Evolutionary conservation across 2,888 invertebrate genomes (phyloP).

Genomic region (Coronaproctus castanopsis): DNA sequence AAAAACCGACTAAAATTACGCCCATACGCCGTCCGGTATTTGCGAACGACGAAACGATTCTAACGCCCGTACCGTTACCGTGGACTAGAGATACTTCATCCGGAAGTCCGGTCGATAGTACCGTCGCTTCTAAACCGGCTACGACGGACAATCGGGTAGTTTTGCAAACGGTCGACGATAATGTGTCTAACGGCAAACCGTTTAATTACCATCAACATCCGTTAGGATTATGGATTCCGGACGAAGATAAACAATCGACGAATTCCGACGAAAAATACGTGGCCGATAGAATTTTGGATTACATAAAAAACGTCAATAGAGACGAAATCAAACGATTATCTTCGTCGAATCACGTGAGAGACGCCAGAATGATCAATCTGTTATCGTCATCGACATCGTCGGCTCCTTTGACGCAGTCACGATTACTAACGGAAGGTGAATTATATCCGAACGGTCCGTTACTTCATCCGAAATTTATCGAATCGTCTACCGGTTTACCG

Average conservation of each 20-base stretch:
- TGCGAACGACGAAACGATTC: not conserved
- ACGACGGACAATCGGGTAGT: not conserved
- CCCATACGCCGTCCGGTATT: not conserved
- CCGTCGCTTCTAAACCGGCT: not conserved
- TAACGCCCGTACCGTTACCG: not conserved
- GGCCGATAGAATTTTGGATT: conserved; percentile 28
- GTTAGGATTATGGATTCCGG: conserved; percentile 9
- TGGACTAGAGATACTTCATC: no score
- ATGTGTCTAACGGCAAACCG: conserved; percentile 2
- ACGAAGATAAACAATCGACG: not conserved
- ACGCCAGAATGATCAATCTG: conserved; percentile 7
- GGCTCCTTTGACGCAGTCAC: conserved; percentile 38
- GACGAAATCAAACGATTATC: conserved; percentile 28
- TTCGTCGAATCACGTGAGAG: conserved; percentile 8
- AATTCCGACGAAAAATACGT: conserved; percentile 18
- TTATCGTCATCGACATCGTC: no score
- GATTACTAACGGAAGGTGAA: conserved; percentile 49
- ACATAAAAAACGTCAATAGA: conserved; percentile 44
- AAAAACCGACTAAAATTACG: conserved; percentile 9
- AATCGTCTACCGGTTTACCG: conserved; percentile 27
- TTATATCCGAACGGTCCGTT: conserved; percentile 41
- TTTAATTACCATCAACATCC: conserved; percentile 9
- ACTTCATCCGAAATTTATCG: conserved; percentile 36
- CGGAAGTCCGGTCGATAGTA: no score
- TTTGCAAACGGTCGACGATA: conserved; percentile 9